A percentile compares a stretch with the other conserved stretches of the same genome.
Conservation (phyloP, 1,140 invertebrate genomes). For the Drosophila azteca region DNA sequence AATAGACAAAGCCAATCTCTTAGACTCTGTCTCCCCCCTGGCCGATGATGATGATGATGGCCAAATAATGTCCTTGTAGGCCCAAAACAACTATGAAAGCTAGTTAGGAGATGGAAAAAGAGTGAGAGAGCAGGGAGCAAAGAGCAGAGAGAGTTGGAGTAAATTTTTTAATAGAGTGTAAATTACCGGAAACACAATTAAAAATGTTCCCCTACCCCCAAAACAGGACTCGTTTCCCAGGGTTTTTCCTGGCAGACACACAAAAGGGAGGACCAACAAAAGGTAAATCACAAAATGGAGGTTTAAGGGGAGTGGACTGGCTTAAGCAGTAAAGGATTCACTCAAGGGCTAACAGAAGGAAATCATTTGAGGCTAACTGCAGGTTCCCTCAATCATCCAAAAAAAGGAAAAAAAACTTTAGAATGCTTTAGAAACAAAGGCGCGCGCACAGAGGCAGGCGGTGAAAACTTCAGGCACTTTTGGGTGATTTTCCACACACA, state of each 20-base stretch:
- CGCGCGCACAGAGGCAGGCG: no score
- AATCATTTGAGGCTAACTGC: slow-evolving; percentile 45
- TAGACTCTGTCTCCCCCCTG: not conserved
- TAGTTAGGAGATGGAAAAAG: slow-evolving; percentile 9
- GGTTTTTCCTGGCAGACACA: not conserved
- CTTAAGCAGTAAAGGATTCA: slow-evolving; percentile 23
- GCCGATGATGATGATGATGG: slow-evolving; percentile 13
- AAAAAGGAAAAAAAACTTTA: no score
- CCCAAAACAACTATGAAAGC: slow-evolving; percentile 5
- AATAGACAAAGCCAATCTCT: slow-evolving; percentile 51
- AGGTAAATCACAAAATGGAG: slow-evolving; percentile 17
- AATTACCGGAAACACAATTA: slow-evolving; percentile 79
- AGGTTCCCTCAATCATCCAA: slow-evolving; percentile 32
- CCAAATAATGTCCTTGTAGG: slow-evolving; percentile 21
- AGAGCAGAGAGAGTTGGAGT: slow-evolving; percentile 18
- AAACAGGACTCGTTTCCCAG: slow-evolving; percentile 11
- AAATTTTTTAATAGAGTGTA: slow-evolving; percentile 76
- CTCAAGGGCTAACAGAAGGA: slow-evolving; percentile 11
- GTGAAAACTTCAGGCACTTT: no score
- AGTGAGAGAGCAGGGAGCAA: not conserved
- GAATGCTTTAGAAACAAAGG: no score
- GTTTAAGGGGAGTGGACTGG: not conserved
- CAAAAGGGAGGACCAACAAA: slow-evolving; percentile 24
- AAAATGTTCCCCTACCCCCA: slow-evolving; percentile 48
- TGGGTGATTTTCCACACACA: no score